These are phyloP conservation scores for Hylia prasina DNA, from an alignment of 2,113 vertebrate genomes.

Conservation along the genomic window DNA sequence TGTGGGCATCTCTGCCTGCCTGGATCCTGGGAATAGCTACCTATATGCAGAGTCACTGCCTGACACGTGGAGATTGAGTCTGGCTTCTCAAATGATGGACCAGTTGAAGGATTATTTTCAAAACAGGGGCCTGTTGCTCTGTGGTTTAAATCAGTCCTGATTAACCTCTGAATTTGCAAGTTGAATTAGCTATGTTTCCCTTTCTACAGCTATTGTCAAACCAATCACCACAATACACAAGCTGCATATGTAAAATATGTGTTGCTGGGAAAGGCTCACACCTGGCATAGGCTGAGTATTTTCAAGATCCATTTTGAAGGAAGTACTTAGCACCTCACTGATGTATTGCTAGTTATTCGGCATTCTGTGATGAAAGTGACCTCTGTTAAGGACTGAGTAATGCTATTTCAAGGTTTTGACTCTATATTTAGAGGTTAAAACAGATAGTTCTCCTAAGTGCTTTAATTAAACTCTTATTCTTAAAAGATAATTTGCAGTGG, in stretches of 20 bases:
- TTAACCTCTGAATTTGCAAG: background rate
- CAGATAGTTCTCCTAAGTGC: background rate
- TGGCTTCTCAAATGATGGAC: background rate
- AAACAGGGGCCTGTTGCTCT: accelerated
- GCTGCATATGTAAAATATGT: background rate
- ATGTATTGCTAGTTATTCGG: background rate
- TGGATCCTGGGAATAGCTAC: background rate
- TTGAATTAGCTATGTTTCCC: background rate
- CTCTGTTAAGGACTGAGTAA: background rate
- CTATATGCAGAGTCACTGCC: background rate
- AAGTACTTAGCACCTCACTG: background rate
- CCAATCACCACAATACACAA: background rate
- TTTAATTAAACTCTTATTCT: conserved; percentile 22
- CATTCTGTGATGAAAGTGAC: background rate
- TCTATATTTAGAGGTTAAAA: background rate
- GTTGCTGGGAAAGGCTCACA: background rate
- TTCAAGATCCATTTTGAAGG: background rate
- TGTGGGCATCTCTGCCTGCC: background rate
- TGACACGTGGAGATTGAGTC: accelerated
- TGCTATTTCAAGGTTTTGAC: background rate
- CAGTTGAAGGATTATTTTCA: background rate
- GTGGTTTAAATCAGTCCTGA: background rate
- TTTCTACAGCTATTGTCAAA: background rate
- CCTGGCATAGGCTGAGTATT: background rate
- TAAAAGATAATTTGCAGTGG: background rate